Evolutionary conservation across 2,113 vertebrate genomes (phyloP).

Genomic region (Mormoops blainvillei): DNA sequence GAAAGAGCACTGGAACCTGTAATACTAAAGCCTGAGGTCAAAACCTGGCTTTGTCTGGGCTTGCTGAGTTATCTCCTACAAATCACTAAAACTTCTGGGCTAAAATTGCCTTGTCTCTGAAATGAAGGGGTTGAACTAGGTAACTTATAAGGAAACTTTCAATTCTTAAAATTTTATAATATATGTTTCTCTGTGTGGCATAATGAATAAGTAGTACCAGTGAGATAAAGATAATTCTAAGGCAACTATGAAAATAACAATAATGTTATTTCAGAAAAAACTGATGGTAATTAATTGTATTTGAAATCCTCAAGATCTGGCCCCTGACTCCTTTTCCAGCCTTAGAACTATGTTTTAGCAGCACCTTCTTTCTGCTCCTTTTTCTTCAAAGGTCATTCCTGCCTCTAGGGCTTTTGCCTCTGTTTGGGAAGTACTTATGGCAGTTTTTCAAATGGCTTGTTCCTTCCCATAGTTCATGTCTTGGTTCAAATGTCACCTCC

Average conservation of each 20-base stretch:
- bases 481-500: not conserved
- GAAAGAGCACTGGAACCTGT: not conserved
- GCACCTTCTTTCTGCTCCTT: not conserved
- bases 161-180: conserved; percentile 12
- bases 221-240: not conserved
- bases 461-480: not conserved
- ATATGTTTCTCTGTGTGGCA: not conserved
- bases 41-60: not conserved
- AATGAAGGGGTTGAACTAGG: not conserved
- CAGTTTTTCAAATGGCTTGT: not conserved
- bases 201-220: not conserved
- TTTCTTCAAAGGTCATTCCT: not conserved
- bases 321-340: not conserved
- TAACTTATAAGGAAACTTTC: not conserved
- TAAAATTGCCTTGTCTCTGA: not conserved
- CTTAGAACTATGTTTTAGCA: not conserved
- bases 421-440: not conserved
- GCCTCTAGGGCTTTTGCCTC: not conserved
- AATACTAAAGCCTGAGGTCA: not conserved
- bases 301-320: not conserved
- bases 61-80: not conserved
- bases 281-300: not conserved
- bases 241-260: not conserved
- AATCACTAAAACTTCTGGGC: not conserved
- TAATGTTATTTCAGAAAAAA: conserved; percentile 16